Conservation (phyloP, 1,140 invertebrate genomes). For the Tenebrio molitor region DNA sequence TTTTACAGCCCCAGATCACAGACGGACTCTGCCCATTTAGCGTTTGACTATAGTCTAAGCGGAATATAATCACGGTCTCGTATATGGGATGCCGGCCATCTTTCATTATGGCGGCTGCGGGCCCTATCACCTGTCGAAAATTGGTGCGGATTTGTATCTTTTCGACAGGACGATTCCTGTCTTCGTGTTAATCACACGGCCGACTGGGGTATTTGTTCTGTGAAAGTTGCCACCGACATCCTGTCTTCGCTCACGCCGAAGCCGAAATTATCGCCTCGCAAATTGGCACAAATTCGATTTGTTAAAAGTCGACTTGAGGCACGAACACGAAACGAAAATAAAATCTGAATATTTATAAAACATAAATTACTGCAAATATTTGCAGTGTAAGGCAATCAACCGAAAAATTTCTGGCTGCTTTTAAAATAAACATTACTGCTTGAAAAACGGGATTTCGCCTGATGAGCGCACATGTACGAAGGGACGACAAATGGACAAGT, state of each 20-base stretch:
- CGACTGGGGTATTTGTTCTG: conserved; percentile 18
- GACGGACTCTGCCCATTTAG: conserved; percentile 41
- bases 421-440: too few species aligned
- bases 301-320: background rate
- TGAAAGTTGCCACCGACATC: conserved; percentile 5
- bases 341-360: too few species aligned
- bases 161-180: conserved; percentile 25
- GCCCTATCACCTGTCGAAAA: conserved; percentile 42
- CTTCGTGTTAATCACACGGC: conserved; percentile 6
- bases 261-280: conserved; percentile 9
- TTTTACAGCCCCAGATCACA: conserved; percentile 29
- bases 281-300: conserved; percentile 1
- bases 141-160: conserved; percentile 24
- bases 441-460: too few species aligned
- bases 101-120: conserved; percentile 18
- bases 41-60: conserved; percentile 28
- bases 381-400: too few species aligned
- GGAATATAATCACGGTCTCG: conserved; percentile 41
- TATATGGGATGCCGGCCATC: conserved; percentile 1
- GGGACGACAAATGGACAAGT: too few species aligned
- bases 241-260: background rate
- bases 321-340: background rate
- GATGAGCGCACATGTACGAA: too few species aligned
- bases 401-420: too few species aligned
- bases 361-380: too few species aligned